Evolutionary conservation across 2,888 invertebrate species (phyloP).

Genomic region (Salticus scenicus): DNA sequence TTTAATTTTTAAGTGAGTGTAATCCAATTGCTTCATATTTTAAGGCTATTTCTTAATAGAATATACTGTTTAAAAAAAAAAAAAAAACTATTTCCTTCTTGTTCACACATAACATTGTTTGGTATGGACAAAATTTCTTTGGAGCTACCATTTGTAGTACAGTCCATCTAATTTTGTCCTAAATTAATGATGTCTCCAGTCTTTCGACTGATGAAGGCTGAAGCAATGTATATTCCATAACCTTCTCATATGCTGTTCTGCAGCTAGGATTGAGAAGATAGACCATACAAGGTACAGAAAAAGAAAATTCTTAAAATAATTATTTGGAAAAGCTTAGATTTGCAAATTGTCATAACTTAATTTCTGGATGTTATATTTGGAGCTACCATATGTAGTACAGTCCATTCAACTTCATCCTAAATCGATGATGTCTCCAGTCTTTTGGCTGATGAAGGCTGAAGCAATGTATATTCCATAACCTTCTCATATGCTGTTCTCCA

Average conservation of each 20-base stretch:
- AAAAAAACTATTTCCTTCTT: too few species aligned
- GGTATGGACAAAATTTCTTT: too few species aligned
- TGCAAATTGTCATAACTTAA: too few species aligned
- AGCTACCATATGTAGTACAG: constrained; percentile 47
- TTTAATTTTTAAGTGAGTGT: too few species aligned
- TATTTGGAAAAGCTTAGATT: too few species aligned
- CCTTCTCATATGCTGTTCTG: constrained; percentile 49
- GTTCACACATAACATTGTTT: too few species aligned
- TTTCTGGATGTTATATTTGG: constrained; percentile 5
- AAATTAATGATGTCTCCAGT: constrained; percentile 56
- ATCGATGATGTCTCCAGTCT: constrained; percentile 49
- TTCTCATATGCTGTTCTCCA: constrained; percentile 42
- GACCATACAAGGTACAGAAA: constrained; percentile 52
- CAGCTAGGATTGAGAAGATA: constrained; percentile 48
- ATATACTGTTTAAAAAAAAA: too few species aligned
- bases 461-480: constrained; percentile 61
- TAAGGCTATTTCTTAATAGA: too few species aligned
- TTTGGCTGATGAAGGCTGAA: constrained; percentile 38
- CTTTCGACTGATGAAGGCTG: constrained; percentile 33
- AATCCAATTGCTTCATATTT: too few species aligned
- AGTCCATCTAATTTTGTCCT: constrained; percentile 45
- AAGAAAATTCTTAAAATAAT: too few species aligned
- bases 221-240: constrained; percentile 62
- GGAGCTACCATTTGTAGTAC: constrained; percentile 51
- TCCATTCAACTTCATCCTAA: constrained; percentile 48